Conservation (phyloP, 2,888 invertebrate species). For the Drosophila nigritarsus region DNA sequence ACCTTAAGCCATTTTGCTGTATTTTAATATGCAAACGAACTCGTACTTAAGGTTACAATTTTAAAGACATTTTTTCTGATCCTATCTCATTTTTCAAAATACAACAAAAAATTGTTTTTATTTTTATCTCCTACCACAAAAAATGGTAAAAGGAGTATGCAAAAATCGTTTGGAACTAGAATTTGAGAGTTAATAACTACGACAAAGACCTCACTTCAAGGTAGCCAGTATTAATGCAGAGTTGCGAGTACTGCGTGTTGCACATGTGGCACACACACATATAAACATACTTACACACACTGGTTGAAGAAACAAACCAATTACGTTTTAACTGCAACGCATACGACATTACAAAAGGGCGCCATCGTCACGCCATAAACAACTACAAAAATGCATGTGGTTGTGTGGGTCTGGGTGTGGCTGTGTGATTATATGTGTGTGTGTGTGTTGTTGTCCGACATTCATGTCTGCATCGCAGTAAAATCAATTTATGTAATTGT, state of each 20-base stretch:
- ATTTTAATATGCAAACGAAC: neutral
- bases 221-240: conserved; percentile 5
- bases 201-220: neutral
- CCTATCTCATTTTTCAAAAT: neutral
- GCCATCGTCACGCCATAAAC: conserved; percentile 23
- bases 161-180: neutral
- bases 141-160: neutral
- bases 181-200: neutral
- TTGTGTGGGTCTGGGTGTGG: neutral
- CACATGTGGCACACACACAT: conserved; percentile 36
- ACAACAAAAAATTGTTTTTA: no score
- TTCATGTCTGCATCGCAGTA: conserved; percentile 11
- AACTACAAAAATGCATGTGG: neutral
- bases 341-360: conserved; percentile 41
- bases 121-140: neutral
- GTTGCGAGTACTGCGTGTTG: neutral
- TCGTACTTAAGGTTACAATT: neutral
- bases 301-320: conserved; percentile 57
- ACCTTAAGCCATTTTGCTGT: neutral
- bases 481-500: conserved; percentile 51
- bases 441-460: neutral
- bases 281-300: neutral
- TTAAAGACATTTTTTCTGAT: neutral
- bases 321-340: conserved; percentile 52
- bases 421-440: neutral